Conservation (phyloP, 1,140 invertebrate species). For the Neotoxoptera formosana region DNA sequence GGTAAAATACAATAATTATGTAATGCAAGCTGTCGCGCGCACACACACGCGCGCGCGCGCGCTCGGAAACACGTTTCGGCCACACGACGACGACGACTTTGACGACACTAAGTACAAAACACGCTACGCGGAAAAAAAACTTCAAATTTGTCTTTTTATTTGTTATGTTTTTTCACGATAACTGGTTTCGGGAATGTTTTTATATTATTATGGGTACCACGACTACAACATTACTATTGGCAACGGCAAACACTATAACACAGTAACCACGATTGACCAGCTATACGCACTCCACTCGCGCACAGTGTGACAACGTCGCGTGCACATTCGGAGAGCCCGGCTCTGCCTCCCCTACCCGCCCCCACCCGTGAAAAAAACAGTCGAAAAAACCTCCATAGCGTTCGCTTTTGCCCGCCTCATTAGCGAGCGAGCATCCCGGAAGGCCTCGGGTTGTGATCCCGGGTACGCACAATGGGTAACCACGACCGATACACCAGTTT, state of each 20-base stretch:
- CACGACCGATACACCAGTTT: background rate
- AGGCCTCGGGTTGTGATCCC: background rate
- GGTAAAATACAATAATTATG: background rate
- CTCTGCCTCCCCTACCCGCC: background rate
- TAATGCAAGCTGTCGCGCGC: background rate
- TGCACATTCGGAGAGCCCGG: background rate
- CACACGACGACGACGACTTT: conserved; percentile 2
- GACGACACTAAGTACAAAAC: background rate
- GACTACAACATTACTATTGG: background rate
- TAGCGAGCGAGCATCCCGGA: background rate
- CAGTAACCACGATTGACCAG: background rate
- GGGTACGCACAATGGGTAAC: background rate
- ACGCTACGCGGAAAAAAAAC: background rate
- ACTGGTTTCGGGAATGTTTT: conserved; percentile 23
- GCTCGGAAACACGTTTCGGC: background rate
- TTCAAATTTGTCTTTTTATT: conserved; percentile 9
- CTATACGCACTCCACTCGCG: background rate
- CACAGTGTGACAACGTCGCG: background rate
- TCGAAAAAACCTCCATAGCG: no score
- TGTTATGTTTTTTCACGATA: background rate
- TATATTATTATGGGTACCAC: background rate
- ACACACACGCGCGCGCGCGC: no score
- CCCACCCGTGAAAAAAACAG: no score
- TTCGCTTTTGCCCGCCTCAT: background rate
- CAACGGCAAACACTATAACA: background rate